phyloP scores from a whole-genome alignment of 2,888 invertebrate species.

The Philonicus albiceps region DNA sequence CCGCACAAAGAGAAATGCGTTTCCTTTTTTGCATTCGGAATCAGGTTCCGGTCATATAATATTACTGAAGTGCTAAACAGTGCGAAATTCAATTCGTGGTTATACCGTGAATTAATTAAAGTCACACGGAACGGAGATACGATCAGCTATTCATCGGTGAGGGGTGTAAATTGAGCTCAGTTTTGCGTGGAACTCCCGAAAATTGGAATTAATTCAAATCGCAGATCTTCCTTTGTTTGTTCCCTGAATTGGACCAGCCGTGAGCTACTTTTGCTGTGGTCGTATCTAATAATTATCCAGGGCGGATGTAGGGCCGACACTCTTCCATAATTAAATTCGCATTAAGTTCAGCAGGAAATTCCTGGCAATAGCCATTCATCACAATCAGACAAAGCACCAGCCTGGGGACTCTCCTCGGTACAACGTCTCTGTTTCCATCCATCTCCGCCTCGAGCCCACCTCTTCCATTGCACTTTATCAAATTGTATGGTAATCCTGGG shows the following conservation, averaged over 20 bases:
- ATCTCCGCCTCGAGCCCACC: background rate
- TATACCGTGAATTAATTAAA: slow-evolving; percentile 24
- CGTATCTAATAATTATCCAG: background rate
- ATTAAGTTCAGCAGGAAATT: slow-evolving; percentile 14
- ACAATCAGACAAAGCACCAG: slow-evolving; percentile 9
- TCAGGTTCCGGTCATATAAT: slow-evolving; percentile 21
- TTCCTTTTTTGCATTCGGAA: slow-evolving; percentile 8
- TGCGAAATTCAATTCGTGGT: background rate
- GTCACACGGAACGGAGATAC: background rate
- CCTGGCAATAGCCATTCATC: slow-evolving; percentile 25
- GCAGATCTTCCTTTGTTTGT: background rate
- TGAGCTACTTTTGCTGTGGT: background rate
- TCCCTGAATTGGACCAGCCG: background rate
- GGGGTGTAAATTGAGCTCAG: background rate
- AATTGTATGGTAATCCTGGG: slow-evolving; percentile 48
- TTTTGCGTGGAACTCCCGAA: background rate
- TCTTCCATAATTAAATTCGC: slow-evolving; percentile 31
- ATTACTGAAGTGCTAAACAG: slow-evolving; percentile 25
- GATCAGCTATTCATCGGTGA: background rate
- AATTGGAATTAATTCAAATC: slow-evolving; percentile 19
- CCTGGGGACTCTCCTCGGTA: background rate
- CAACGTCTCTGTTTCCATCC: slow-evolving; percentile 29
- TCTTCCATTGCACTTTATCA: slow-evolving; percentile 47
- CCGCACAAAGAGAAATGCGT: background rate
- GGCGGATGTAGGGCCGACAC: background rate